Percentiles rank a stretch among this genome's conserved stretches.
phyloP scores from a whole-genome alignment of 2,113 vertebrate genomes.

The Carassius carassius region DNA sequence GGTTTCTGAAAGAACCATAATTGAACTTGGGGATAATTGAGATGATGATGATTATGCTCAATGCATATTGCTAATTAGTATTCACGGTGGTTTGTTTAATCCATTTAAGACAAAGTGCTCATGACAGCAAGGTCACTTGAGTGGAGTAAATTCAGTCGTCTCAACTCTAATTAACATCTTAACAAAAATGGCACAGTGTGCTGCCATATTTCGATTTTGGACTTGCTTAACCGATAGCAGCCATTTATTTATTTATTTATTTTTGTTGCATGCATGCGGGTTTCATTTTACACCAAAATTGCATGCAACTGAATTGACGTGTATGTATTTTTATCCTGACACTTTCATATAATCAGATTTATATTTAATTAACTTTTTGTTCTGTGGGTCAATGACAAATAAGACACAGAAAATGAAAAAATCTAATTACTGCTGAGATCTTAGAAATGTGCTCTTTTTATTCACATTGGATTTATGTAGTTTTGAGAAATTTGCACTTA shows the following conservation, averaged over 20 bases:
- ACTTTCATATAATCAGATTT: conserved; percentile 53
- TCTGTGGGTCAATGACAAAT: conserved; percentile 46
- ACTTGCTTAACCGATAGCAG: neutral
- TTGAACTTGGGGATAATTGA: conserved; percentile 37
- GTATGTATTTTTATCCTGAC: conserved; percentile 59
- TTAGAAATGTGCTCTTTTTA: neutral
- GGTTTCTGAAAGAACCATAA: conserved; percentile 8
- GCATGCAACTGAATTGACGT: conserved; percentile 58
- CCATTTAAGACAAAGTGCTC: conserved; percentile 47
- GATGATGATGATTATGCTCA: conserved; percentile 41
- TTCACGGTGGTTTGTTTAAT: conserved; percentile 38
- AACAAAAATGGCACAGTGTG: conserved; percentile 24
- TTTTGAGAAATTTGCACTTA: no score
- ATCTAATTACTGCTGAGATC: neutral
- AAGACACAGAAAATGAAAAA: neutral
- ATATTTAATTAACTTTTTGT: conserved; percentile 66
- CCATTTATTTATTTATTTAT: neutral
- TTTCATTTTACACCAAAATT: neutral
- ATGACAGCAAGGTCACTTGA: conserved; percentile 48
- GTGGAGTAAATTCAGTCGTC: conserved; percentile 41
- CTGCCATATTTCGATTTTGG: conserved; percentile 3
- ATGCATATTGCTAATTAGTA: conserved; percentile 46
- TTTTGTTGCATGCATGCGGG: conserved; percentile 14
- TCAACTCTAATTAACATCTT: conserved; percentile 56
- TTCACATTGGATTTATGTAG: neutral